phyloP scores from a whole-genome alignment of 2,113 vertebrate genomes.

The Eolophus roseicapilla region DNA sequence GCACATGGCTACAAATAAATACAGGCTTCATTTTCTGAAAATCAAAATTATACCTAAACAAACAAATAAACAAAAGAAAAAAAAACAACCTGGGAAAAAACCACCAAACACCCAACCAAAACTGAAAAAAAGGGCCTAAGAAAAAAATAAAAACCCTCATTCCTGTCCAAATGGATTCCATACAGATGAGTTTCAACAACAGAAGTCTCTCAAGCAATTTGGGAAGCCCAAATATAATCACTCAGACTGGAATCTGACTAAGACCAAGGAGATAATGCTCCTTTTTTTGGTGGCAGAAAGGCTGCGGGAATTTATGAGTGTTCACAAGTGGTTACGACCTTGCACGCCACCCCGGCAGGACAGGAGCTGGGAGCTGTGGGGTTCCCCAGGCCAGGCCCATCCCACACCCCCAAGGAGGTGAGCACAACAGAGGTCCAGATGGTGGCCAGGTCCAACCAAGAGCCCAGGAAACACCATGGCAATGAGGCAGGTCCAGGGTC shows the following conservation, averaged over 20 bases:
- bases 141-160: background rate
- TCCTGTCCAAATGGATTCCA: background rate
- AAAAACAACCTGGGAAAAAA: background rate
- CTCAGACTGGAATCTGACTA: background rate
- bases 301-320: background rate
- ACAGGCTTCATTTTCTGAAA: background rate
- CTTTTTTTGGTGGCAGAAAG: background rate
- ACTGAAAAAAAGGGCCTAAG: background rate
- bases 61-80: background rate
- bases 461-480: background rate
- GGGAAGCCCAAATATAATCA: background rate
- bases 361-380: background rate
- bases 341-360: background rate
- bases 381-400: background rate
- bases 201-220: background rate
- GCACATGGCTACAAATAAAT: background rate
- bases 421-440: background rate
- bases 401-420: background rate
- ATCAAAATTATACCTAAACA: background rate
- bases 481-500: background rate
- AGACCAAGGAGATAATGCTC: background rate
- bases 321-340: fast-evolving
- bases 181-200: background rate
- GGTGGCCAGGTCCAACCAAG: background rate
- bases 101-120: background rate